Conservation (phyloP, 2,888 invertebrate genomes). For the Ophion slaviceki region DNA sequence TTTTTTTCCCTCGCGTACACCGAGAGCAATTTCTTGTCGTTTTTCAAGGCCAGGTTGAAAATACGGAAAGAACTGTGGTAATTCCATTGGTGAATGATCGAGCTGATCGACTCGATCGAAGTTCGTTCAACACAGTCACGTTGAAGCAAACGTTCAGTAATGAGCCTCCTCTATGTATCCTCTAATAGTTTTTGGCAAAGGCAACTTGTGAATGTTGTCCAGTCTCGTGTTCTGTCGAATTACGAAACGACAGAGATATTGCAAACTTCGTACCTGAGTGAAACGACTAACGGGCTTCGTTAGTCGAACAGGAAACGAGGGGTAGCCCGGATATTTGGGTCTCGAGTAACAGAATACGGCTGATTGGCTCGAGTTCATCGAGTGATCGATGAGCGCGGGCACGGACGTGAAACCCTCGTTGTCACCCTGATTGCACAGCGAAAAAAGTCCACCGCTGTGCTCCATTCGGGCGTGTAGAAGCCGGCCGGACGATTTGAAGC, state of each 20-base stretch:
- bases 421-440: constrained; percentile 86
- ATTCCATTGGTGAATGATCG: not conserved
- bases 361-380: constrained; percentile 89
- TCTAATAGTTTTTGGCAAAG: constrained; percentile 86
- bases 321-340: constrained; percentile 87
- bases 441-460: constrained; percentile 88
- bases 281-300: constrained; percentile 91
- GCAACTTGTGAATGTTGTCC: constrained; percentile 89
- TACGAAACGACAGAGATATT: constrained; percentile 90
- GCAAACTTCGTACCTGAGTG: constrained; percentile 88
- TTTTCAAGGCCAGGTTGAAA: not conserved
- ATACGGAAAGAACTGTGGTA: not conserved
- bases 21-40: not conserved
- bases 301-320: constrained; percentile 90
- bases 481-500: constrained; percentile 89
- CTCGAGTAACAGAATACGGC: constrained; percentile 90
- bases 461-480: constrained; percentile 91
- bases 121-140: not conserved
- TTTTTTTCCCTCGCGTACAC: not conserved
- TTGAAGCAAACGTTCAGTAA: constrained; percentile 68
- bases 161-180: constrained; percentile 84
- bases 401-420: constrained; percentile 86
- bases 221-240: constrained; percentile 88
- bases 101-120: not conserved
- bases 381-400: constrained; percentile 89